A percentile compares a stretch with the other conserved stretches of the same genome.
These are phyloP conservation scores for Charadrius vociferus DNA, from an alignment of 2,113 vertebrate species.

Conservation along the genomic window DNA sequence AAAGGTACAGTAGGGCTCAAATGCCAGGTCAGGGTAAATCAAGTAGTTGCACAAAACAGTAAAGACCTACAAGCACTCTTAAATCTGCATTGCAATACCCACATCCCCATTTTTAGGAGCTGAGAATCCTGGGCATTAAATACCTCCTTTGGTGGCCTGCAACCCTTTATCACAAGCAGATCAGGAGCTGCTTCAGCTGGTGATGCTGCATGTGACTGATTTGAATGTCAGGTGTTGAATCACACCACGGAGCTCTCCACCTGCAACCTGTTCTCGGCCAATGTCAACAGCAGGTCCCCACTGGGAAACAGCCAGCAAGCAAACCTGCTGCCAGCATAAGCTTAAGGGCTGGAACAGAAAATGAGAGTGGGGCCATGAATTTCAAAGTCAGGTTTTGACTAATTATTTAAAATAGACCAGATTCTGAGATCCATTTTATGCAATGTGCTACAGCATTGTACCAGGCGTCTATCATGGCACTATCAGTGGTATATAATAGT, in stretches of 20 bases:
- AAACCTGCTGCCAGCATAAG: background rate
- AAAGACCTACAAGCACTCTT: rapidly evolving
- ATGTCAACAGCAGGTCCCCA: background rate
- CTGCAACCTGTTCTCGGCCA: background rate
- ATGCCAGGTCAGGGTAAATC: background rate
- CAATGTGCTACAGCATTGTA: too few relatives aligned
- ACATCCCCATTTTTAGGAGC: background rate
- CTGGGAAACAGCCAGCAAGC: background rate
- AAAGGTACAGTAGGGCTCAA: background rate
- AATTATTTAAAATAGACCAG: background rate
- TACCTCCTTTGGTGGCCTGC: background rate
- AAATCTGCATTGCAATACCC: background rate
- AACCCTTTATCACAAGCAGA: background rate
- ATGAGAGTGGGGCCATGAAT: rapidly evolving
- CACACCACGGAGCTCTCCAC: background rate
- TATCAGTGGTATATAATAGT: rapidly evolving
- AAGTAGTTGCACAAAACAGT: background rate
- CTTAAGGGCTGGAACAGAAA: background rate
- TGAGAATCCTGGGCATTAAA: background rate
- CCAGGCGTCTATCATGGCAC: background rate
- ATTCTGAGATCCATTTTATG: background rate
- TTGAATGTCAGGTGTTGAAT: background rate
- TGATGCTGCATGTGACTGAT: background rate
- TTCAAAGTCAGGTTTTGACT: background rate
- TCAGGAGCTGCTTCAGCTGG: background rate